Evolutionary conservation across 1,140 invertebrate genomes (phyloP), one percentile per base, ranked within the genome.

Genomic region (Heliconius hewitsoni): DNA sequence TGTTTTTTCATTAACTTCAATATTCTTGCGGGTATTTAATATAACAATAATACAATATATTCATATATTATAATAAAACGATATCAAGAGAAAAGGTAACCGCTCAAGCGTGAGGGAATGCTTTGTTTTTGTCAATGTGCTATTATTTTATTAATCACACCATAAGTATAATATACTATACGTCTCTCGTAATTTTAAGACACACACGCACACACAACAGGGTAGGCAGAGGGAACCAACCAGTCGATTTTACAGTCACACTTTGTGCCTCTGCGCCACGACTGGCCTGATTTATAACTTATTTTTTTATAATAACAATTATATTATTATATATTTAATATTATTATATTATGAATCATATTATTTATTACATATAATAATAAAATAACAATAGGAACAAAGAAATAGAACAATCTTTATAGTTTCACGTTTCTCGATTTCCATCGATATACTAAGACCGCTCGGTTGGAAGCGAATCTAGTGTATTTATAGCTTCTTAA

Each of bases 401-500:
- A 30, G 3, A 60, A 60, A 60, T 60, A 60, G 30, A 60, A 27
- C 57, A 8, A 30, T 60, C 19, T 27, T 3, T 60, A 60, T 27
- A 60, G 57, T 60, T 60, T 60, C 23, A 60, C 23, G 11, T 60
- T 60, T 27, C 57, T 60, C 11, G 57, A 9, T 30, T 27, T 60
- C 27, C 23, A 60, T 60, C 57, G 57, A 3, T 11, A 23, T 27
- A 3, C 57, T 60, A 27, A 60, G n/a, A 60, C 23, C 57, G 23
- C 57, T 66, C 23, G n/a, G 23, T 23, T 66, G 57, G 57, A 5
- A 66, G 57, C 9, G 57, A 66, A 66, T 66, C 57, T n/a, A n/a
- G n/a, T n/a, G 57, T 66, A 66, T 66, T 66, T 66, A 66, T 66
- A 66, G 57, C 57, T 66, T 13, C 23, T 66, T 66, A 66, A 66